These are phyloP conservation scores for Hystrix cristata DNA, from an alignment of 2,113 vertebrate species.

Conservation along the genomic window DNA sequence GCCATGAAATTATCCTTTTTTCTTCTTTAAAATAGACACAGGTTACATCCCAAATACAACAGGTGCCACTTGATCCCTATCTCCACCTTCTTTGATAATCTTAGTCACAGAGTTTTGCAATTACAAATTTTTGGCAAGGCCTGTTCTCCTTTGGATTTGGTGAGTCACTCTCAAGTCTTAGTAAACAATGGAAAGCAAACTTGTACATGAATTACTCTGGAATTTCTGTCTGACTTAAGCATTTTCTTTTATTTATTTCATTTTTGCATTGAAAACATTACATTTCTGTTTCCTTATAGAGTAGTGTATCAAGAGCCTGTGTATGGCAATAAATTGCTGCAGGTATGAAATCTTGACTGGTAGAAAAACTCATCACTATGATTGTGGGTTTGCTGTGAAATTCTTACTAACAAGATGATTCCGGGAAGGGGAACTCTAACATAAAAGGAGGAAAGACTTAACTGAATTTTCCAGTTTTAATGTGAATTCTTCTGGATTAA, in stretches of 20 bases:
- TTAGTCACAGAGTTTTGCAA: not conserved
- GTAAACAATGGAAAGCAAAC: conserved; percentile 78
- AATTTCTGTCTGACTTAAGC: conserved; percentile 79
- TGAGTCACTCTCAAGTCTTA: not conserved
- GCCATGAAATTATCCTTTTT: conserved; percentile 74
- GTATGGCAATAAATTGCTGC: conserved; percentile 87
- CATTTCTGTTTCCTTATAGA: conserved; percentile 89
- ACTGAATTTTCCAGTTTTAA: conserved; percentile 79
- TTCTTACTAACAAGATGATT: conserved; percentile 74
- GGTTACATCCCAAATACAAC: not conserved
- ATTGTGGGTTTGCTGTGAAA: conserved; percentile 81
- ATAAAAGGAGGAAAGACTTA: conserved; percentile 27
- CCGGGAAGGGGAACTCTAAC: conserved; percentile 51
- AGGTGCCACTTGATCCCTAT: fast-evolving
- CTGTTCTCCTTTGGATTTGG: not conserved
- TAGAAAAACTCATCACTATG: conserved; percentile 73
- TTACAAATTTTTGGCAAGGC: not conserved
- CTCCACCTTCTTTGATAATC: not conserved
- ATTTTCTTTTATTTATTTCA: conserved; percentile 81
- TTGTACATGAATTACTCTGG: conserved; percentile 79
- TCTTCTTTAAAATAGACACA: conserved; percentile 7
- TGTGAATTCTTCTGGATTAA: not conserved
- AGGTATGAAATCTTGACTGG: conserved; percentile 81
- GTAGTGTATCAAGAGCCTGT: conserved; percentile 88
- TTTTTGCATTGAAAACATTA: conserved; percentile 84